phyloP scores from a whole-genome alignment of 1,140 invertebrate species.

The Drosophila aff. region DNA sequence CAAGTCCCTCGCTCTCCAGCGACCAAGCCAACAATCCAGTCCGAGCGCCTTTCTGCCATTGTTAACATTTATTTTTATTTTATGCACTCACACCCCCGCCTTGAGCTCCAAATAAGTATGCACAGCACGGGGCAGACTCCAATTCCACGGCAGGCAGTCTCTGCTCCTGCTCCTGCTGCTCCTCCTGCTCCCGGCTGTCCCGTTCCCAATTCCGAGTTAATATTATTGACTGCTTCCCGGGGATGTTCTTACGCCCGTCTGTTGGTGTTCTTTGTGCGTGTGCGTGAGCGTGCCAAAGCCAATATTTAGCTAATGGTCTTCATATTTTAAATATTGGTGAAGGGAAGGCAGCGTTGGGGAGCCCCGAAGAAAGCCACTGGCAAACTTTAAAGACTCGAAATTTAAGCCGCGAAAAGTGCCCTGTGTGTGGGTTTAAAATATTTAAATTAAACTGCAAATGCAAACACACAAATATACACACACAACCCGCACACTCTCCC shows the following conservation, averaged over 20 bases:
- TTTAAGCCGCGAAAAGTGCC: conserved; percentile 26
- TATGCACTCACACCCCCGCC: conserved; percentile 70
- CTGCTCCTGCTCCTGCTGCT: neutral
- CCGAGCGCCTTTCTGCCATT: conserved; percentile 76
- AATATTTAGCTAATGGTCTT: conserved; percentile 84
- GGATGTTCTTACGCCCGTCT: conserved; percentile 27
- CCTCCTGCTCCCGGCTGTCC: conserved; percentile 6
- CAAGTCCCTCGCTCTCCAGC: conserved; percentile 1
- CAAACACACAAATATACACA: conserved; percentile 28
- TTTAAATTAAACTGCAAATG: conserved; percentile 74
- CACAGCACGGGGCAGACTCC: conserved; percentile 74
- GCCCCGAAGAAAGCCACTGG: conserved; percentile 16
- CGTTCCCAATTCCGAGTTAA: conserved; percentile 62
- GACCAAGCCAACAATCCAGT: conserved; percentile 46
- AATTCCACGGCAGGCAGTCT: conserved; percentile 25
- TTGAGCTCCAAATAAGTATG: conserved; percentile 81
- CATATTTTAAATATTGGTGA: conserved; percentile 80
- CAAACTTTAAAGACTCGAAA: conserved; percentile 36
- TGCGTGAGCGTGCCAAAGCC: conserved; percentile 73
- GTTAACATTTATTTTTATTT: conserved; percentile 83
- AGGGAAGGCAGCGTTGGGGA: neutral
- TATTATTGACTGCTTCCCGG: conserved; percentile 76
- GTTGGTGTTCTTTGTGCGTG: conserved; percentile 18
- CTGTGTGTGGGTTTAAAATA: conserved; percentile 51
- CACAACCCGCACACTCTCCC: conserved; percentile 3